Base-by-base conservation (phyloP, 2,113 vertebrate species). In the Microcebus lehilahytsara region DNA sequence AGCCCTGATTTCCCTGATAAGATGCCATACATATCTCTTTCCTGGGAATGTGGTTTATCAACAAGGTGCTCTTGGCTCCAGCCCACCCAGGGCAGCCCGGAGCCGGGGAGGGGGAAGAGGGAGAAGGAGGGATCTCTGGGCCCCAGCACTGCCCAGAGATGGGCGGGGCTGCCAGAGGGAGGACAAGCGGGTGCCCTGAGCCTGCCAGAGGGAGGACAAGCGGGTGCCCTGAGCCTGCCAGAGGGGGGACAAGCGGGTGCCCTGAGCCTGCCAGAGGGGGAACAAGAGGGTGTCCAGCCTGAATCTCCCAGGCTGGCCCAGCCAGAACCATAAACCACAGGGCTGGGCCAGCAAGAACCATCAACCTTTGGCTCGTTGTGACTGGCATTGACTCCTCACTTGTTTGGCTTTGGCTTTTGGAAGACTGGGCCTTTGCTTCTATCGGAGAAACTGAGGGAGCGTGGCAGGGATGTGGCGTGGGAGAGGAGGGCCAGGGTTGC, bases 21-120 rank as follows among this genome's bases (percentile, higher is more conserved):
- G 96, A n/a, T n/a, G 22, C 49, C 32, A 19, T 4, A 14, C 46
- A 17, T 23, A 60, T 30, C 62, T 96, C 37, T 34, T n/a, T 14
- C 25, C 0, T 10, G 30, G 53, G 87, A 79, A 67, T 85, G 72
- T 27, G 37, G 80, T n/a, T 94, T 92, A 81, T 91, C 72, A 60
- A 9, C 84, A 32, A 78, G 22, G 22, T 66, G 42, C 71, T 58
- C 80, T 77, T 20, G 85, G 78, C 81, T 85, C 46, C 42, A 51
- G 69, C 20, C 1, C 4, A n/a, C 25, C 58, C 77, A 34, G 23
- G 34, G 69, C 27, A 75, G 64, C 40, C 80, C 56, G 3, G 49
- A 78, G 53, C 9, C 6, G 0, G 13, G 40, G 62, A 0, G 0
- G 14, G 32, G 58, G 16, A 71, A 58, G 42, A 58, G 5, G 0